phyloP scores from a whole-genome alignment of 2,888 invertebrate genomes.

The Drosophila dives region DNA sequence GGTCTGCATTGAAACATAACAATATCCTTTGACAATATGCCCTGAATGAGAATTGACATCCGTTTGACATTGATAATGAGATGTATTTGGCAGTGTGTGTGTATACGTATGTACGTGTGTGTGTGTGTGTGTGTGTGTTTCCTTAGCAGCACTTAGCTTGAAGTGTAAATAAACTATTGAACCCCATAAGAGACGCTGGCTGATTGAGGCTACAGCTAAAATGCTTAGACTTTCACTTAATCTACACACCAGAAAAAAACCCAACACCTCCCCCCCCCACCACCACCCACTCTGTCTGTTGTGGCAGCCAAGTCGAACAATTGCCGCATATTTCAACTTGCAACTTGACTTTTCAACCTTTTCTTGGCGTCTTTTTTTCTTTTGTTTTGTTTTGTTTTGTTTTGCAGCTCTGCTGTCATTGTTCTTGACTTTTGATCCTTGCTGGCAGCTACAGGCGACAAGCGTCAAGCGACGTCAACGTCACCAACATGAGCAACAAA shows the following conservation, averaged over 20 bases:
- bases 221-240: slow-evolving; percentile 69
- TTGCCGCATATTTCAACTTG: slow-evolving; percentile 76
- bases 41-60: slow-evolving; percentile 75
- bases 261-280: background rate
- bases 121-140: slow-evolving; percentile 19
- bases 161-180: slow-evolving; percentile 65
- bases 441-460: slow-evolving; percentile 70
- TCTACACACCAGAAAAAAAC: background rate
- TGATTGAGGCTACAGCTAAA: slow-evolving; percentile 60
- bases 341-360: slow-evolving; percentile 74
- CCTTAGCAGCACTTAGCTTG: slow-evolving; percentile 47
- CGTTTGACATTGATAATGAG: slow-evolving; percentile 77
- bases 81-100: slow-evolving; percentile 34
- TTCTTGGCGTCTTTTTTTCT: slow-evolving; percentile 21
- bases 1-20: slow-evolving; percentile 71
- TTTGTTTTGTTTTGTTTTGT: slow-evolving; percentile 31
- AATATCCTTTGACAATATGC: slow-evolving; percentile 77
- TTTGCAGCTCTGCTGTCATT: slow-evolving; percentile 64
- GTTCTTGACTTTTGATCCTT: slow-evolving; percentile 77
- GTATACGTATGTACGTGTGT: slow-evolving; percentile 15
- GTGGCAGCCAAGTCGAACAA: slow-evolving; percentile 55
- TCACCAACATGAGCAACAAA: slow-evolving; percentile 72
- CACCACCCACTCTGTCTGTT: slow-evolving; percentile 1
- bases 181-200: slow-evolving; percentile 35
- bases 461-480: slow-evolving; percentile 75